Evolutionary conservation across 2,797 vertebrate species (phyloP), one percentile per base, ranked within the genome.

Genomic region (Peromyscus attwateri): DNA sequence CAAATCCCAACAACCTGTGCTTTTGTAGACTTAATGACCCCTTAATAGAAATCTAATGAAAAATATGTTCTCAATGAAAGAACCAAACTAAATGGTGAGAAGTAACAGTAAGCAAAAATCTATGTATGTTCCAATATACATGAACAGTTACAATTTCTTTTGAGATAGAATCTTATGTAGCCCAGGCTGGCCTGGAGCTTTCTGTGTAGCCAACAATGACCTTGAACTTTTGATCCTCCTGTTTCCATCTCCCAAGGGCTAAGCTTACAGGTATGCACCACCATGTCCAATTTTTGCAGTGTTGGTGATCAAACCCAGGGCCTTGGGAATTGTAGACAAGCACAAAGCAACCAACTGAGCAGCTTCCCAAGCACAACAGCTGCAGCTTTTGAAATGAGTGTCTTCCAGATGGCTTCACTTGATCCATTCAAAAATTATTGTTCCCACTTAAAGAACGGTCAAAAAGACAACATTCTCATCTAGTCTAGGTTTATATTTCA

Each of bases 81-180:
- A 95, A 87, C 27, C 6, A 76, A 87, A 93, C 7, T 16, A 92
- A 87, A 75, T 12, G 7, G n/a, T 88, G 40, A 92, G 46, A 96
- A 43, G 0, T 52, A 87, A 79, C 89, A 9, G 6, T 43, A 31
- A 40, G 76, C 70, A 76, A 43, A 88, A 79, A 84, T 92, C 64
- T 90, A 57, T 25, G 5, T 83, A 31, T 68, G 55, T 77, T 49
- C n/a, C 37, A 93, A 80, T 34, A 27, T 19, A 89, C 12, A 27
- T 57, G 57, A 95, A 64, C 31, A 34, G 25, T 29, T 77, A n/a
- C 13, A 81, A 70, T 40, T 80, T n/a, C 11, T 76, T 34, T 62
- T 46, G 71, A 49, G 29, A 27, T 1, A 4, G 29, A 6, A 9
- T 64, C 40, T 49, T n/a, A 25, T 11, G 4, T 27, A 46, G 11